phyloP scores from a whole-genome alignment of 2,113 vertebrate genomes.

The Neogale vison region DNA sequence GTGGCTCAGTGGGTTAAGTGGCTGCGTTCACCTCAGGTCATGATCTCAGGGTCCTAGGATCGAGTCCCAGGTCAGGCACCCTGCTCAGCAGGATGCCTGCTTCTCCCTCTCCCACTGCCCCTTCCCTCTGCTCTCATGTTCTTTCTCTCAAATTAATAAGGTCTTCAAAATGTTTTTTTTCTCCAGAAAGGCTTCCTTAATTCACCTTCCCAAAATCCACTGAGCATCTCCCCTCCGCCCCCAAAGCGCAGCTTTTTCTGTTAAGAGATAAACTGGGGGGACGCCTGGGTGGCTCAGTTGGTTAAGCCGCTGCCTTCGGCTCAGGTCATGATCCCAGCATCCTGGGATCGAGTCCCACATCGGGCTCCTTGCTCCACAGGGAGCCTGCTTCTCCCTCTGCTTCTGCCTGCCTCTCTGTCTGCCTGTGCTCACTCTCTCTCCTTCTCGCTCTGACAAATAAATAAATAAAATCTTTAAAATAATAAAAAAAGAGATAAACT shows the following conservation, averaged over 20 bases:
- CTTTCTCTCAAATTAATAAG: background rate
- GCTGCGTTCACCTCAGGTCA: background rate
- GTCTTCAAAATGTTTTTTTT: background rate
- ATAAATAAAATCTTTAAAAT: no score
- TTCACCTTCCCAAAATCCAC: background rate
- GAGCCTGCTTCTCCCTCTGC: no score
- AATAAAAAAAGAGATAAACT: no score
- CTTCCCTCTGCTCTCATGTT: background rate
- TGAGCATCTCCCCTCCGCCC: background rate
- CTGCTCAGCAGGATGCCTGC: background rate
- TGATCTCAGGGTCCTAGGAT: background rate
- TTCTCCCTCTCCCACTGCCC: background rate
- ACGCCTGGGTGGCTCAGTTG: no score
- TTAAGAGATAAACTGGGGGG: background rate
- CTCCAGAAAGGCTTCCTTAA: background rate
- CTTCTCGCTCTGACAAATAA: no score
- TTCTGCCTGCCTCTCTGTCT: no score
- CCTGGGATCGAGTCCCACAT: no score
- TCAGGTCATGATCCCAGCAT: no score
- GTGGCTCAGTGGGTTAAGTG: background rate
- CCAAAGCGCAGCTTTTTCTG: background rate
- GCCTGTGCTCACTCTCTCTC: no score
- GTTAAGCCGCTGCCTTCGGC: no score
- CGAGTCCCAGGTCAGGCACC: no score
- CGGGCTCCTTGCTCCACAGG: no score